phyloP scores from a whole-genome alignment of 2,797 vertebrate species.

The Periophthalmus magnuspinnatus region DNA sequence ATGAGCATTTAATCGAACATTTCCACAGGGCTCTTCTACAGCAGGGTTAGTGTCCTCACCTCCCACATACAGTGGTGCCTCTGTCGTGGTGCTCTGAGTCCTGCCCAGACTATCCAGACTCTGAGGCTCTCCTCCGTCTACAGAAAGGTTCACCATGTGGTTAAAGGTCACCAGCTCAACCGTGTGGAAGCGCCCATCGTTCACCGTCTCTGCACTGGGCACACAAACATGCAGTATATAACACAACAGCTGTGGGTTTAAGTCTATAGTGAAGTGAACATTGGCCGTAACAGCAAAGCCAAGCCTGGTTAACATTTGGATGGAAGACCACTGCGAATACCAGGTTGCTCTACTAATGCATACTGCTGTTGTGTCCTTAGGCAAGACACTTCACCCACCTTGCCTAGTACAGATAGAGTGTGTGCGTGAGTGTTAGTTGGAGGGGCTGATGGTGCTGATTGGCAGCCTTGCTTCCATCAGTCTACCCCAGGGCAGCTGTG shows the following conservation, averaged over 20 bases:
- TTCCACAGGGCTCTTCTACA: not conserved
- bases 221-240: not conserved
- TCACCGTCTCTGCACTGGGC: conserved; percentile 86
- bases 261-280: no score
- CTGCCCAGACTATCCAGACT: conserved; percentile 87
- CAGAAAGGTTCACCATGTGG: conserved; percentile 90
- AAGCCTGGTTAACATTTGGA: no score
- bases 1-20: no score
- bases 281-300: not conserved
- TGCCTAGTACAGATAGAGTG: no score
- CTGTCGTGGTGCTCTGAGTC: conserved; percentile 72
- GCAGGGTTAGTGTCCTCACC: conserved; percentile 62
- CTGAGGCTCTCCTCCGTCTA: conserved; percentile 87
- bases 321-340: no score
- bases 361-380: no score
- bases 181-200: conserved; percentile 89
- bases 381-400: no score
- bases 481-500: no score
- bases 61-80: conserved; percentile 87
- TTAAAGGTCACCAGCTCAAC: conserved; percentile 92
- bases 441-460: no score
- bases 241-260: not conserved
- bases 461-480: no score
- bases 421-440: no score
- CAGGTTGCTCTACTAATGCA: no score